Conservation (phyloP, 2,113 vertebrate genomes). For the Nansenia antarctica region DNA sequence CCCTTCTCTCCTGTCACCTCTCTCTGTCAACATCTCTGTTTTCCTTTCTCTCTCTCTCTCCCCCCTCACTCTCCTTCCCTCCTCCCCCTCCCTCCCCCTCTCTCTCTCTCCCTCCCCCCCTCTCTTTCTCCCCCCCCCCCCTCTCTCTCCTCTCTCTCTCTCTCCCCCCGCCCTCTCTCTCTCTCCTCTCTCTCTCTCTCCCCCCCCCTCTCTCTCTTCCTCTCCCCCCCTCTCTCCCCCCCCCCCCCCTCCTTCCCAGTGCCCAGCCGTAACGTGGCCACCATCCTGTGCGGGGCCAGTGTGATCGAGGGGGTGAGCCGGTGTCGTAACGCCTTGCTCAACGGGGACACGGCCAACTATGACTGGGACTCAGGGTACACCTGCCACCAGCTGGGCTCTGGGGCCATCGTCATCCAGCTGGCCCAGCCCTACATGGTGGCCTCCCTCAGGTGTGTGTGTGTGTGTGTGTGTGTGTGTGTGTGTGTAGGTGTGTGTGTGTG, state of each 20-base stretch:
- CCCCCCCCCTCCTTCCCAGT: slow-evolving; percentile 69
- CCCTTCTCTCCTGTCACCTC: neutral
- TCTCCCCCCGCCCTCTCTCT: slow-evolving; percentile 77
- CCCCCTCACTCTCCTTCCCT: no score
- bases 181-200: no score
- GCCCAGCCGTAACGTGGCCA: slow-evolving; percentile 90
- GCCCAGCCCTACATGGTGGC: slow-evolving; percentile 93
- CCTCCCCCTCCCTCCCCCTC: neutral
- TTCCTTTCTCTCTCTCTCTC: neutral
- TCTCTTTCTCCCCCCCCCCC: no score
- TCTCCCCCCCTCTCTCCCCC: neutral
- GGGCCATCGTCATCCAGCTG: slow-evolving; percentile 95
- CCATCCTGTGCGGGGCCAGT: slow-evolving; percentile 89
- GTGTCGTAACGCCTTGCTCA: slow-evolving; percentile 92
- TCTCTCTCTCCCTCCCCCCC: neutral
- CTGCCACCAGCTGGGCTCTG: slow-evolving; percentile 95
- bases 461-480: neutral
- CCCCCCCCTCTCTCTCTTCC: neutral
- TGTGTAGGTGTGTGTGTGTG: neutral
- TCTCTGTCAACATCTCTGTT: neutral
- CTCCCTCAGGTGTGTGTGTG: slow-evolving; percentile 79
- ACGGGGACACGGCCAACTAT: slow-evolving; percentile 96
- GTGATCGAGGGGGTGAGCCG: slow-evolving; percentile 97
- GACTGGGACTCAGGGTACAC: slow-evolving; percentile 99
- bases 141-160: neutral